Percentiles rank a stretch among this genome's conserved stretches.
Conservation (phyloP, 2,113 vertebrate genomes). For the Charina bottae region DNA sequence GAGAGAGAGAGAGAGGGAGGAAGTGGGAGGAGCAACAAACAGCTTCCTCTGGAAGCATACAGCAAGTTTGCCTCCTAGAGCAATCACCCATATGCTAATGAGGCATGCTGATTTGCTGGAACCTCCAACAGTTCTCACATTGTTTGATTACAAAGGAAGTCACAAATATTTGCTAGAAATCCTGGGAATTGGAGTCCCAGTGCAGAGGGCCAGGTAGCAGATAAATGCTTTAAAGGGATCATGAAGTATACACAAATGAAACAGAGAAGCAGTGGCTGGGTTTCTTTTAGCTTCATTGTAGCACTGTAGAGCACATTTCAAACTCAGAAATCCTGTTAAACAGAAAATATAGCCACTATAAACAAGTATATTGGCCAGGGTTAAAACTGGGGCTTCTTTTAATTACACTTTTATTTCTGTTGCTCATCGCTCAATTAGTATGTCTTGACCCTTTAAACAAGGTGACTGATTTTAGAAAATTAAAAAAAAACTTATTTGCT, state of each 20-base stretch:
- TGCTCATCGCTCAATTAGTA: slow-evolving; percentile 64
- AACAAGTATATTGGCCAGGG: slow-evolving; percentile 40
- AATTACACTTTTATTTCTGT: slow-evolving; percentile 69
- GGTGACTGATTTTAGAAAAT: slow-evolving; percentile 35
- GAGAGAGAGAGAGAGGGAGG: too few relatives aligned
- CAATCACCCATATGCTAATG: too few relatives aligned
- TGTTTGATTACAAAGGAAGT: background rate
- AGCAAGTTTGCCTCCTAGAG: too few relatives aligned
- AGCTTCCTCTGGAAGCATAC: too few relatives aligned
- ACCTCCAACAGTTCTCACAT: background rate
- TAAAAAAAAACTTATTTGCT: slow-evolving; percentile 49
- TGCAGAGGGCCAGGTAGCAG: background rate
- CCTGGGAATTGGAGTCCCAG: background rate
- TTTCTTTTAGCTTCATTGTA: background rate
- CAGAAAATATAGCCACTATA: slow-evolving; percentile 8
- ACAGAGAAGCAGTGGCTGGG: background rate
- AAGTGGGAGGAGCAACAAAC: too few relatives aligned
- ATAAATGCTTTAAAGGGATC: background rate
- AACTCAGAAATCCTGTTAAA: background rate
- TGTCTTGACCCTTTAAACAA: slow-evolving; percentile 69
- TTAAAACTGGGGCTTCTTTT: slow-evolving; percentile 69
- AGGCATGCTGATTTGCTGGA: too few relatives aligned
- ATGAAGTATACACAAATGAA: background rate
- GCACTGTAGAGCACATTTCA: background rate
- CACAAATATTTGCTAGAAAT: background rate